Evolutionary conservation across 30 jellyfish, hydroid and myxozoan genomes (phyloP), one percentile per base, ranked within the genome.

Genomic region (Sanderia malayensis): DNA sequence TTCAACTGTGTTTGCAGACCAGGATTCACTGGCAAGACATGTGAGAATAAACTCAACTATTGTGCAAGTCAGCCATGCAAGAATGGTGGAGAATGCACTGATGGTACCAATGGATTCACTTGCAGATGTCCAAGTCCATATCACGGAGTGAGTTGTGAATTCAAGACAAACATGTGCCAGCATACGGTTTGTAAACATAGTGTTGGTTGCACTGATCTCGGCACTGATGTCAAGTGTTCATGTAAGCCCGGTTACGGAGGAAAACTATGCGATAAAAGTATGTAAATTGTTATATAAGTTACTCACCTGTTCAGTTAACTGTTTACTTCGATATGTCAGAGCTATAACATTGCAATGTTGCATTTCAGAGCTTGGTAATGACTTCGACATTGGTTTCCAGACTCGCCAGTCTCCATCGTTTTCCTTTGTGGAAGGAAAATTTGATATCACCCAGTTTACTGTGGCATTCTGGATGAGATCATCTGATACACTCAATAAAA

Each of bases 381-480:
- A 91, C 34, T 91, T 76, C 61, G 98, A 91, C 69, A 63, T 91
- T 44, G 82, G 90, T 9, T 78, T 91, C 71, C 95, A 82, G 46
- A 69, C 93, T 18, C 90, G 96, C 11, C 80, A 62, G 44, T 84
- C 98, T 25, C 94, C 96, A 25, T 67, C 98, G 7, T 91, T 72
- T 81, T 75, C 96, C 28, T 73, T 88, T 18, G 68, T 91, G 28
- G 82, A 84, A 21, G 98, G 98, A 22, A 72, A 95, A 58, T 79
- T 84, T 46, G 96, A 79, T 29, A 20, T 91, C 65, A 34, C 80
- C 22, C 86, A 46, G 18, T 71, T 84, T 31, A 69, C 95, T 21
- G 82, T 91, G 31, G 96, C 98, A 7, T 91, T 91, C 79, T 91
- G 98, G 98, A 83, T 91, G 98, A 73, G 98, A 34, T 81, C 96